Base-by-base conservation (phyloP, 2,888 invertebrate species). In the Aphrophora alni region DNA sequence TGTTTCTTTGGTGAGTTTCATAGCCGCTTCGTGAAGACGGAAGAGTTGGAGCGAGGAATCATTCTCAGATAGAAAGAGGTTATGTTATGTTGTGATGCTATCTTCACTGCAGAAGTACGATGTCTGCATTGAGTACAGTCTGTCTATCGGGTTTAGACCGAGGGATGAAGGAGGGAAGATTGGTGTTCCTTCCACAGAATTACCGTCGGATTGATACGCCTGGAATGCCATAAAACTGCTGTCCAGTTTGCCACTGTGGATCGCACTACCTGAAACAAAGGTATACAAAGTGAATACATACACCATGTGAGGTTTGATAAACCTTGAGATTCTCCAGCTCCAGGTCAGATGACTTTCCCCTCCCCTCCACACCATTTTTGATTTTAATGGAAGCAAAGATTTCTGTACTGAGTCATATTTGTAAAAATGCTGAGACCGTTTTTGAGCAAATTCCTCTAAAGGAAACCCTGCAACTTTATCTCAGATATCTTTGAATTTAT, bases 61-160 rank as follows among this genome's bases (percentile, higher is more conserved):
- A n/a, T n/a, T n/a, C 17, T 44, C 17, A 2, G 44, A 2, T 14
- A 44, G 17, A 14, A 44, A 10, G 8, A 21, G 59, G 21, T 59
- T n/a, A 59, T 21, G 59, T 59, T 59, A 59, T 21, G 59, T 59
- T 4, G 59, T 59, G 21, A 59, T 59, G 21, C 59, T 59, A 21
- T 91, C 91, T 82, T 92, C 91, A 33, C 89, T 90, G 84, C 92
- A 90, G 87, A 92, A 92, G 85, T 92, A 92, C 17, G 92, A 92
- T 85, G 90, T 92, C 86, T 92, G 92, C 92, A 92, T 92, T 81
- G 92, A 92, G 86, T 92, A 92, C 21, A 92, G 87, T 69, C 92
- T 89, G 88, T 92, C 92, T 82, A 92, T 92, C 12, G 92, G 92
- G 87, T 92, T 92, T 10, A 83, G 17, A 5, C 82, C 70, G 44